Base-by-base conservation (phyloP, 2,888 invertebrate genomes). In the Sacculina carcini region DNA sequence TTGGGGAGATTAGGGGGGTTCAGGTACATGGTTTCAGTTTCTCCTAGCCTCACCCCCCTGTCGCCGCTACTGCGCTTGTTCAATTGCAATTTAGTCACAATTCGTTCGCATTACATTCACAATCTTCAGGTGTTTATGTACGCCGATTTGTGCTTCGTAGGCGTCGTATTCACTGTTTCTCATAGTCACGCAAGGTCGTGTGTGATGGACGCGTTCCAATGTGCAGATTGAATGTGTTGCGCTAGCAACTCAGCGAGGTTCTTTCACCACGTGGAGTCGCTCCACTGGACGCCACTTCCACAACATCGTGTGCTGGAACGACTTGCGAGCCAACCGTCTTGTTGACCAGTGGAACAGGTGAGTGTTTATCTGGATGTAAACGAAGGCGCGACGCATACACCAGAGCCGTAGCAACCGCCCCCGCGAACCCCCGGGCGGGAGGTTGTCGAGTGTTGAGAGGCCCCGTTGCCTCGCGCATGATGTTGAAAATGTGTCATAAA, bases 231-330 rank as follows among this genome's bases (percentile, higher is more conserved):
- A 73, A 29, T 80, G 82, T 51, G 67, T 96, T 61, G 84, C 84
- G 2, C 75, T 90, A 59, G 78, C 83, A 1, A 79, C 80, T 1
- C 85, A 85, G 62, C 70, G 89, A 58, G 72, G 78, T 56, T 82
- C 81, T 32, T 85, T 87, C 63, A 72, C 80, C 2, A 79, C 79
- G 4, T 89, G 87, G 87, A 78, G 86, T 59, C 73, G 73, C 60
- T 66, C 69, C 48, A 79, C 78, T 12, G 78, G 80, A 1, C 72
- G 73, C 59, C 75, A 78, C 26, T 83, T 78, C 65, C 85, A 85
- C 64, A 79, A 78, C 58, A 79, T 89, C 58, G 79, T 87, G 58
- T 81, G 83, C 19, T 90, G 90, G 90, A 85, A 86, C 63, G 90
- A 90, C 64, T 62, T 79, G 54, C 71, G 89, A 51, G 79, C 82